Evolutionary conservation across 1,140 invertebrate species (phyloP).

Genomic region (Zaprionus tsacasi): DNA sequence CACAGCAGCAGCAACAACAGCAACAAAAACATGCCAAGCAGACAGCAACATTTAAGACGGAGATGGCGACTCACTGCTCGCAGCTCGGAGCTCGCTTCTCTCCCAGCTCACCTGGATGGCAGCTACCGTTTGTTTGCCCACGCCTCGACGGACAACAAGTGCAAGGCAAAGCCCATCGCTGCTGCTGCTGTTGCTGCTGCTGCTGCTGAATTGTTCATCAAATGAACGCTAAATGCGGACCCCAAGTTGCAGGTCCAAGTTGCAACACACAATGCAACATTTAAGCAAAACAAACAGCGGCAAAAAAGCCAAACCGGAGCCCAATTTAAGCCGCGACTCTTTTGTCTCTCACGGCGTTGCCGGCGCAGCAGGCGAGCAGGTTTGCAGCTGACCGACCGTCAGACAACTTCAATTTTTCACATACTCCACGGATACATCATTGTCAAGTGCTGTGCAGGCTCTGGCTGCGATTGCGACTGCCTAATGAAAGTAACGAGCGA

Average conservation of each 20-base stretch:
- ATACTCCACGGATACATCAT: slow-evolving; percentile 79
- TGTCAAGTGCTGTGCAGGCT: slow-evolving; percentile 58
- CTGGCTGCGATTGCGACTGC: slow-evolving; percentile 1
- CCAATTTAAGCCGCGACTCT: slow-evolving; percentile 65
- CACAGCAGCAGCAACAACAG: slow-evolving; percentile 26
- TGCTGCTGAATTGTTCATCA: slow-evolving; percentile 69
- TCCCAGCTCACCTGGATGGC: slow-evolving; percentile 25
- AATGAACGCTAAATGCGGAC: slow-evolving; percentile 76
- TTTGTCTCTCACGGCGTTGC: slow-evolving; percentile 39
- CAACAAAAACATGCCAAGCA: slow-evolving; percentile 8
- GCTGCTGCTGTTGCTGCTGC: slow-evolving; percentile 26
- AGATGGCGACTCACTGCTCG: slow-evolving; percentile 22
- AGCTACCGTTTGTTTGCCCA: slow-evolving; percentile 66
- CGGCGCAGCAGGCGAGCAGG: slow-evolving; percentile 22
- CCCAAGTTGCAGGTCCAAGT: slow-evolving; percentile 6
- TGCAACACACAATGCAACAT: slow-evolving; percentile 73
- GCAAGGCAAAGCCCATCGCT: slow-evolving; percentile 55
- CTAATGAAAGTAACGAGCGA: slow-evolving; percentile 77
- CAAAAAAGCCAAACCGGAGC: slow-evolving; percentile 38
- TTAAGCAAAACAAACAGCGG: slow-evolving; percentile 69
- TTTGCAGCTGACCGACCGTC: slow-evolving; percentile 45
- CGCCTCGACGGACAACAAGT: slow-evolving; percentile 65
- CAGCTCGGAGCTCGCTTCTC: slow-evolving; percentile 7
- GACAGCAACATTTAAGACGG: slow-evolving; percentile 41
- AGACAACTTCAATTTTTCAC: slow-evolving; percentile 74